Evolutionary conservation across 2,113 vertebrate genomes (phyloP).

Genomic region (Pedetes capensis): DNA sequence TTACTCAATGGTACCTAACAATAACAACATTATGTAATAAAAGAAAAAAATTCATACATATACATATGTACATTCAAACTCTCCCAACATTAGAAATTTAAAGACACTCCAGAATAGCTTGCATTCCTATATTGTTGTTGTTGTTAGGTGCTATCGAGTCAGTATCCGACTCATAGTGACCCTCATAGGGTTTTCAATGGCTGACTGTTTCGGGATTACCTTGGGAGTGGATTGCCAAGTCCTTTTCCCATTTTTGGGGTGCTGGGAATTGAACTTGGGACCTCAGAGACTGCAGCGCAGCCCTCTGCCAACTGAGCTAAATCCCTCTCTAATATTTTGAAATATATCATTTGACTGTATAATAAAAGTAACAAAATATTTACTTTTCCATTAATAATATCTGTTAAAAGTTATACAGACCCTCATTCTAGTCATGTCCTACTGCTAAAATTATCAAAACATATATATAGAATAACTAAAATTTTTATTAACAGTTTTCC

Average conservation of each 20-base stretch:
- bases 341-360: background rate
- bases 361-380: background rate
- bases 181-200: no score
- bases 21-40: no score
- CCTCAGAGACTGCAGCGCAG: no score
- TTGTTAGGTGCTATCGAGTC: no score
- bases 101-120: background rate
- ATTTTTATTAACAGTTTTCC: background rate
- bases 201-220: no score
- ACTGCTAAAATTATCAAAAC: background rate
- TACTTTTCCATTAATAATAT: background rate
- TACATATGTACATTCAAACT: background rate
- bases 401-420: background rate
- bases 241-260: no score
- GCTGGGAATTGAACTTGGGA: no score
- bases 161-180: no score
- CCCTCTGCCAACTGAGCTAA: no score
- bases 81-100: background rate
- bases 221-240: no score
- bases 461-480: background rate
- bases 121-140: background rate
- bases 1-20: no score
- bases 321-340: background rate
- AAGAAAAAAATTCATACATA: background rate
- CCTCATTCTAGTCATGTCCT: background rate